Evolutionary conservation across 2,888 invertebrate genomes (phyloP).

Genomic region (Apodemia zela): DNA sequence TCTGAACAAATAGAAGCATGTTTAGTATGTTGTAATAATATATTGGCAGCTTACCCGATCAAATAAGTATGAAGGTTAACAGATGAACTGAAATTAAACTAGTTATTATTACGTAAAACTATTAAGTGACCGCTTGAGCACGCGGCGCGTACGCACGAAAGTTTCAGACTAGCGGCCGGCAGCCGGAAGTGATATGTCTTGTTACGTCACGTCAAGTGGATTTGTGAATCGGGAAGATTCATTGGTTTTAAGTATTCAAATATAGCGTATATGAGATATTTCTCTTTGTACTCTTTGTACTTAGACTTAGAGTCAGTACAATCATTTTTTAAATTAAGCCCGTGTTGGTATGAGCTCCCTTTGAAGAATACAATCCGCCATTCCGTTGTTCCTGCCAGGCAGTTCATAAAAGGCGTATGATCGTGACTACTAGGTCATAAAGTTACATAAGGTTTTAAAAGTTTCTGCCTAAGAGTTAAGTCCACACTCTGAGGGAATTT

Average conservation of each 20-base stretch:
- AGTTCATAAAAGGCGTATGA: too few species aligned
- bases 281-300: not conserved
- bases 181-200: conserved; percentile 24
- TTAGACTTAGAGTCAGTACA: too few species aligned
- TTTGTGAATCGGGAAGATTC: conserved; percentile 3
- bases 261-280: not conserved
- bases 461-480: too few species aligned
- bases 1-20: not conserved
- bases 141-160: conserved; percentile 30
- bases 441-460: too few species aligned
- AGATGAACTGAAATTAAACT: conserved; percentile 8
- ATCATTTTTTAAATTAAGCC: too few species aligned
- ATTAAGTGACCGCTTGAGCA: conserved; percentile 17
- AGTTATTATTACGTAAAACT: conserved; percentile 11
- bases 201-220: conserved; percentile 16
- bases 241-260: not conserved
- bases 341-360: too few species aligned
- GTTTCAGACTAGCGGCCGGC: conserved; percentile 26
- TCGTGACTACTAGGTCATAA: too few species aligned
- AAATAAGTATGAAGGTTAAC: conserved; percentile 8
- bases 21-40: not conserved
- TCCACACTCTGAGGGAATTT: too few species aligned
- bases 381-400: too few species aligned
- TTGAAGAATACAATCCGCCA: too few species aligned
- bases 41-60: conserved; percentile 10